Base-by-base conservation (phyloP, 2,797 vertebrate species). In the Synanceia verrucosa region DNA sequence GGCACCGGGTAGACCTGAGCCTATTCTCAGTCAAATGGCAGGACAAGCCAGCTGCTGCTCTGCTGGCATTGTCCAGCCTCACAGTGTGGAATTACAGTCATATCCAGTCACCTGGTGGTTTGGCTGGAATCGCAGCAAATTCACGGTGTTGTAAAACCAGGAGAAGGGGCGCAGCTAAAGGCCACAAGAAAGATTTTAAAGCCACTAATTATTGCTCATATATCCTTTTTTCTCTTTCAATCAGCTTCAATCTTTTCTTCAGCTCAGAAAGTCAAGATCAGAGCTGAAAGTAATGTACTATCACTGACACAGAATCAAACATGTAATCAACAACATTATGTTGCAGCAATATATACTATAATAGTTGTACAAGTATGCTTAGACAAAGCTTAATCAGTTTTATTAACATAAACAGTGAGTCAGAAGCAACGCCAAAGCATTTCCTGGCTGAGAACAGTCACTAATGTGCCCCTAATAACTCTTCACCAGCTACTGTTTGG, bases 41-140 rank as follows among this genome's bases (percentile, higher is more conserved):
- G 67, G 47, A 76, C 60, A 64, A 74, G 51, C 76, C 73, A 76
- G 75, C 70, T 67, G 81, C 87, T 79, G 88, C 87, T 70, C 87
- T 90, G 69, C 84, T 77, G 86, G 68, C 89, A 89, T 93, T 93
- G 88, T 93, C 75, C 75, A n/a, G 51, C 71, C 63, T 66, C 74
- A 67, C 80, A 82, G 92, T 58, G 89, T 94, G 93, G 92, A 94
- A 94, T 94, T 94, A 93, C 94, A 90, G 88, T 83, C 52, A 82
- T 48, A 81, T 73, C 79, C 79, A 84, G 86, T 91, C 86, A 88
- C 13, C 58, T 64, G 64, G 73, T 33, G 21, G 36, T 83, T 83
- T 76, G 65, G 72, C 78, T 85, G 79, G 70, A 86, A 87, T 87
- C 77, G 84, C 73, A 76, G 85, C 79, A 79, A 87, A 88, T 86